Percentiles rank a stretch among this genome's conserved stretches.
These are phyloP conservation scores for Solea senegalensis DNA, from an alignment of 2,113 vertebrate genomes.

Conservation along the genomic window DNA sequence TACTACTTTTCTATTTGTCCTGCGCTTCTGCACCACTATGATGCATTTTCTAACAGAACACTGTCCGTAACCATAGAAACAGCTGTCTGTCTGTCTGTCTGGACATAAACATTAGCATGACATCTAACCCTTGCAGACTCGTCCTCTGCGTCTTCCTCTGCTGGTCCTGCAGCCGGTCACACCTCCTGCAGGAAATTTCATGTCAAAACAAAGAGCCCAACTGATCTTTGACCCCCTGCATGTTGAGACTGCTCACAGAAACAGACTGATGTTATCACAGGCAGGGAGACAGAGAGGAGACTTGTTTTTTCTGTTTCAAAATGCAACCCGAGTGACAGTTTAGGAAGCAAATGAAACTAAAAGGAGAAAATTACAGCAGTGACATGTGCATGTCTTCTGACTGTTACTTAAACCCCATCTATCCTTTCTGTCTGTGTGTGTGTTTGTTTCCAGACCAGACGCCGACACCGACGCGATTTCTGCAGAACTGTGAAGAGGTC, in stretches of 20 bases:
- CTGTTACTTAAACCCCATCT: not conserved
- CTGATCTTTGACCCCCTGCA: constrained; percentile 63
- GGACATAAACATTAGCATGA: constrained; percentile 63
- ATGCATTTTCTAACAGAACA: constrained; percentile 2
- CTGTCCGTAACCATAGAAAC: constrained; percentile 69
- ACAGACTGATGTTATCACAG: constrained; percentile 69
- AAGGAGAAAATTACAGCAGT: not conserved
- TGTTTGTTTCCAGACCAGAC: constrained; percentile 89
- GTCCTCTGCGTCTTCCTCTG: constrained; percentile 27
- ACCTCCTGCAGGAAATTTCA: constrained; percentile 71
- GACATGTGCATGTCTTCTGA: not conserved
- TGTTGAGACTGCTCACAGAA: constrained; percentile 63
- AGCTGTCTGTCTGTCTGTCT: constrained; percentile 38
- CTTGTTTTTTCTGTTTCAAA: constrained; percentile 14
- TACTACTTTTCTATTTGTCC: too few species aligned
- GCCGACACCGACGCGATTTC: constrained; percentile 94
- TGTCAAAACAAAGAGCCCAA: constrained; percentile 70
- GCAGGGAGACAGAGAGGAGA: constrained; percentile 23
- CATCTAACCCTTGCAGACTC: constrained; percentile 49
- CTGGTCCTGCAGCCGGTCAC: constrained; percentile 54
- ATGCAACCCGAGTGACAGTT: constrained; percentile 3
- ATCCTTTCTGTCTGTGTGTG: constrained; percentile 15
- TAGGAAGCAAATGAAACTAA: constrained; percentile 9
- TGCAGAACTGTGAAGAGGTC: constrained; percentile 98
- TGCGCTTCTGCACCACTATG: not conserved